These are phyloP conservation scores for human DNA, from an alignment of 2,113 vertebrate genomes.

Conservation along the genomic window GRCh38 chr11:61264501-61265000, in stretches of 20 bases:
- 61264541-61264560: slow-evolving; percentile 76
- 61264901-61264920: background rate
- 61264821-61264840: background rate
- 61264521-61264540: slow-evolving; percentile 63
- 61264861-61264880: fast-evolving
- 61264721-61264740: background rate
- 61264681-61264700: background rate
- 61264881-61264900: background rate
- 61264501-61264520: slow-evolving; percentile 72
- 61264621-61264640: background rate
- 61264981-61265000: slow-evolving; percentile 83
- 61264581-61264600: background rate
- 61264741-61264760: background rate
- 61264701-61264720: background rate
- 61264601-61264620: background rate
- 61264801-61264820: background rate
- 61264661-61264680: background rate
- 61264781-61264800: background rate
- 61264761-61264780: background rate
- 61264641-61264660: background rate
- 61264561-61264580: slow-evolving; percentile 88
- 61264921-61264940: fast-evolving
- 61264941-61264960: slow-evolving; percentile 80
- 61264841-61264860: fast-evolving
- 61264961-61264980: slow-evolving; percentile 85